Percentiles rank a stretch among this genome's conserved stretches.
Evolutionary conservation across 2,888 invertebrate species (phyloP).

Genomic region (Teleogryllus oceanicus): DNA sequence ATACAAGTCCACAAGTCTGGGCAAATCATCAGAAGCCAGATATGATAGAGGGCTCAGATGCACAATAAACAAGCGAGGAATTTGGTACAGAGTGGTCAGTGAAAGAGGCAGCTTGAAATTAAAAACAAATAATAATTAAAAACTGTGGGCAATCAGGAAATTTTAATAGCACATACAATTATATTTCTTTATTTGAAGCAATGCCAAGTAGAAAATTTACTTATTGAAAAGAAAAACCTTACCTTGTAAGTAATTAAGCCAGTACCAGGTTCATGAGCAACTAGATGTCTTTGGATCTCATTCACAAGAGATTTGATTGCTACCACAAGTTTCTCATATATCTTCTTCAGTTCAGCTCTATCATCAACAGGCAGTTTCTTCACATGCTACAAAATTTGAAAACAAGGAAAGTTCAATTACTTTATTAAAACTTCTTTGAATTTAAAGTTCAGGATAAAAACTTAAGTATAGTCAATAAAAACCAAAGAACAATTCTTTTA

Average conservation of each 20-base stretch:
- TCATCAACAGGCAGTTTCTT: conserved; percentile 61
- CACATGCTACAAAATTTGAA: conserved; percentile 53
- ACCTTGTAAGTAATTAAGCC: conserved; percentile 44
- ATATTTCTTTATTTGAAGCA: no score
- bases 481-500: no score
- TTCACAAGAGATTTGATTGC: conserved; percentile 57
- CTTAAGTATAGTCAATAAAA: no score
- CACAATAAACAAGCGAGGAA: conserved; percentile 58
- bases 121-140: background rate
- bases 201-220: background rate
- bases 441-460: no score
- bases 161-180: no score
- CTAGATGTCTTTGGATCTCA: conserved; percentile 49
- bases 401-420: background rate
- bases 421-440: no score
- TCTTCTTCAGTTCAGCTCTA: conserved; percentile 57
- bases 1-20: conserved; percentile 54
- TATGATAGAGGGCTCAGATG: conserved; percentile 60
- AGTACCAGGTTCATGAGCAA: conserved; percentile 45
- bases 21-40: conserved; percentile 58
- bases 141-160: no score
- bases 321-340: conserved; percentile 56
- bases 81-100: conserved; percentile 47
- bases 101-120: conserved; percentile 45
- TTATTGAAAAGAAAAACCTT: conserved; percentile 30